These are phyloP conservation scores for Holcopasites calliopsidis DNA, from an alignment of 1,140 invertebrate species.

Conservation along the genomic window DNA sequence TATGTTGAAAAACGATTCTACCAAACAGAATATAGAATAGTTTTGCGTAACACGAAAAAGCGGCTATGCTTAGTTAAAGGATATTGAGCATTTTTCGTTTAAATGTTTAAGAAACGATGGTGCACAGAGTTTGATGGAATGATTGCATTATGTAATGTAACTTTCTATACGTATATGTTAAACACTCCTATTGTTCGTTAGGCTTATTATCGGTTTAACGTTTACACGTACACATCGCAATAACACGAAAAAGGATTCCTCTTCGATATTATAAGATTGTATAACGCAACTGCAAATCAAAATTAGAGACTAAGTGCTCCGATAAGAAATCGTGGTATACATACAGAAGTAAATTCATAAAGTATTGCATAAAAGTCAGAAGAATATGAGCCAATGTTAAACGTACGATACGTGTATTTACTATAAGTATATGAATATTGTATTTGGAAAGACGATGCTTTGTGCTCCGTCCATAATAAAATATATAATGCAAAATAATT, in stretches of 20 bases:
- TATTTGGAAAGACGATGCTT: conserved; percentile 60
- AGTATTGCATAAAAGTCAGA: conserved; percentile 17
- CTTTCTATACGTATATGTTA: background rate
- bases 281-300: conserved; percentile 45
- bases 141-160: background rate
- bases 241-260: background rate
- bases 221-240: background rate
- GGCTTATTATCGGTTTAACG: conserved; percentile 6
- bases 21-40: background rate
- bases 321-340: conserved; percentile 16
- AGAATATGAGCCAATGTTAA: conserved; percentile 54
- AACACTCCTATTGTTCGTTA: background rate
- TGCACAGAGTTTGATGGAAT: background rate
- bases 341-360: no score
- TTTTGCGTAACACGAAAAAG: background rate
- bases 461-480: conserved; percentile 64
- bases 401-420: conserved; percentile 33
- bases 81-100: conserved; percentile 6
- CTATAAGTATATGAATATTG: conserved; percentile 50
- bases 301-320: conserved; percentile 48
- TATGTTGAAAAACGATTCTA: background rate
- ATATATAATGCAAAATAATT: conserved; percentile 14
- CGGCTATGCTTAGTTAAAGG: conserved; percentile 28
- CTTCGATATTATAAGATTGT: conserved; percentile 1
- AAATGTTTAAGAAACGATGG: conserved; percentile 18